Conservation (phyloP, 1,140 invertebrate genomes). For the Ditylenchus dipsaci region DNA sequence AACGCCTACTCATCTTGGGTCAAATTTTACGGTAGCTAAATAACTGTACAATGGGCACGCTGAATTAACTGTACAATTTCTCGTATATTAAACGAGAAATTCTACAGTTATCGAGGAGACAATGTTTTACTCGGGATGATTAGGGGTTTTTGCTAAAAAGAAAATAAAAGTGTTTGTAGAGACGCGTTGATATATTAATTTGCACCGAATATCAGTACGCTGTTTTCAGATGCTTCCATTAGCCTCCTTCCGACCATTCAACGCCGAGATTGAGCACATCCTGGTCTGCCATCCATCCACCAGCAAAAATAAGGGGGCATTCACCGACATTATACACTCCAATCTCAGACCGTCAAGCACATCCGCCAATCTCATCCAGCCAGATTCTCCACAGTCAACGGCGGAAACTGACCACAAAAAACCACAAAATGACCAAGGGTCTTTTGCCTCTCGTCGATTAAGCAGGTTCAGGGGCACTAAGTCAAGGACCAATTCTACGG, state of each 20-base stretch:
- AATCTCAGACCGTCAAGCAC: constrained; percentile 8
- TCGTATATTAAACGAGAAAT: too few relatives aligned
- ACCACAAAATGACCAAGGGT: not conserved
- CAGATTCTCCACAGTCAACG: not conserved
- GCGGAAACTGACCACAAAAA: not conserved
- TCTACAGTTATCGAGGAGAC: too few relatives aligned
- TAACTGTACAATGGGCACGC: too few relatives aligned
- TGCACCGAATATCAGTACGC: constrained; percentile 3
- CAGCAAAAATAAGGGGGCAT: not conserved
- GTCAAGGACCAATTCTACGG: not conserved
- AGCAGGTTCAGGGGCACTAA: not conserved
- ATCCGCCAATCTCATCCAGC: not conserved
- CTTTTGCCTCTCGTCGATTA: not conserved
- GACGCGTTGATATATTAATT: too few relatives aligned
- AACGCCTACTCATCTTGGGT: too few relatives aligned
- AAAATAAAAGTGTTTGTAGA: too few relatives aligned
- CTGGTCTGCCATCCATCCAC: constrained; percentile 8
- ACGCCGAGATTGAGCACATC: constrained; percentile 30
- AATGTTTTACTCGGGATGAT: too few relatives aligned
- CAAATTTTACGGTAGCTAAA: too few relatives aligned
- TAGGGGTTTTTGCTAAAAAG: too few relatives aligned
- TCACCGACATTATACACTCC: constrained; percentile 12
- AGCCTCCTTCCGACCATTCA: constrained; percentile 38
- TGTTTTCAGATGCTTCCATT: constrained; percentile 30
- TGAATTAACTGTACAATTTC: too few relatives aligned